Conservation (phyloP, 2,113 vertebrate species). For the Elephantulus edwardii region DNA sequence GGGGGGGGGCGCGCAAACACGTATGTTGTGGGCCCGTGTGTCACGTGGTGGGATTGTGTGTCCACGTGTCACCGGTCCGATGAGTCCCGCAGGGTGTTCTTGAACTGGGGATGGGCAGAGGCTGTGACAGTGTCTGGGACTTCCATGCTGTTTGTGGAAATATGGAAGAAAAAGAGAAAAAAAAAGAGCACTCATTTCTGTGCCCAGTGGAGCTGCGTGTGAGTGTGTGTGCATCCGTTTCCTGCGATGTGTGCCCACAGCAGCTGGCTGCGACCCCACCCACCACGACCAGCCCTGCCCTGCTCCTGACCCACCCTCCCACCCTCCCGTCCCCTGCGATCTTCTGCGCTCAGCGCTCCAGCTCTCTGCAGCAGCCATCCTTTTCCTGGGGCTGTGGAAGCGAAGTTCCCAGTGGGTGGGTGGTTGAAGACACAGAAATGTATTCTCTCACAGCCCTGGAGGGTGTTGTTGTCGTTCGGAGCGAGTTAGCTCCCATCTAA, state of each 20-base stretch:
- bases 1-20: not conserved
- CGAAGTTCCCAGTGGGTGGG: not conserved
- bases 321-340: no score
- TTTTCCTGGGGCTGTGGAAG: not conserved
- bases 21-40: not conserved
- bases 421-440: not conserved
- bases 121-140: not conserved
- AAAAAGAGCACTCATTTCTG: not conserved
- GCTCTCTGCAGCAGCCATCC: no score
- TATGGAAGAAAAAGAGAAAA: no score
- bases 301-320: no score
- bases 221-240: not conserved
- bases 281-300: no score
- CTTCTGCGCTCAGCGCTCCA: no score
- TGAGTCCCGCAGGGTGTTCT: not conserved
- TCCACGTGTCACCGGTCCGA: not conserved
- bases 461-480: not conserved
- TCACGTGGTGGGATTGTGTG: no score
- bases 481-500: no score
- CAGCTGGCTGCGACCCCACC: no score
- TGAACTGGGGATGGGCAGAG: not conserved
- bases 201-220: not conserved
- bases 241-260: no score
- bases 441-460: not conserved
- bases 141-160: not conserved